Conservation (phyloP, 2,888 invertebrate species). For the Leptopilina syphax region DNA sequence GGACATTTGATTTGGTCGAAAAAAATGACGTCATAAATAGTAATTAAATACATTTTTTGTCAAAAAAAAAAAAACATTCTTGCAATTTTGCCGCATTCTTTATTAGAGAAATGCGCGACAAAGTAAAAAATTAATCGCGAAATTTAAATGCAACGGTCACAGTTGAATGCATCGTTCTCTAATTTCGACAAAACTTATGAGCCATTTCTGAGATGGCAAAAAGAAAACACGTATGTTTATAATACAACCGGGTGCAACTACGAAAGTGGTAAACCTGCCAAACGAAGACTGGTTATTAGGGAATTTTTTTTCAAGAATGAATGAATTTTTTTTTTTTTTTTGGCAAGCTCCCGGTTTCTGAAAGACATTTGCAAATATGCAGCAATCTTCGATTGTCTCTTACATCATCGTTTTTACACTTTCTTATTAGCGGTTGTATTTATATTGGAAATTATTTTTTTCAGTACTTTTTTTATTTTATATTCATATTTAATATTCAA, state of each 20-base stretch:
- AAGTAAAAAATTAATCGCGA: conserved; percentile 39
- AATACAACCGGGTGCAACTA: conserved; percentile 30
- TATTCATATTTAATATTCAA: no score
- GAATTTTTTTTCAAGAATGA: conserved; percentile 27
- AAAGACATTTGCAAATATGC: neutral
- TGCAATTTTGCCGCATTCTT: conserved; percentile 2
- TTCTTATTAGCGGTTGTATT: no score
- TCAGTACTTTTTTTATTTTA: no score
- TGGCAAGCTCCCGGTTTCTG: neutral
- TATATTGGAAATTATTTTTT: no score
- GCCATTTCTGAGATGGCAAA: conserved; percentile 7
- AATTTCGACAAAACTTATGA: conserved; percentile 34
- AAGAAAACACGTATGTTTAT: conserved; percentile 1
- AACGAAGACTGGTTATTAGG: neutral
- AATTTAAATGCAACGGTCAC: conserved; percentile 33
- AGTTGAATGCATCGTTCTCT: conserved; percentile 24
- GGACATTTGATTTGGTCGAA: neutral
- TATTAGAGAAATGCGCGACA: conserved; percentile 11
- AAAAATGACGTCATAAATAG: conserved; percentile 23
- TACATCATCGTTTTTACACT: conserved; percentile 12
- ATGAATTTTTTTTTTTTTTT: conserved; percentile 26
- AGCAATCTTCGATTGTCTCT: neutral
- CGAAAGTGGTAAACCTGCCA: conserved; percentile 21
- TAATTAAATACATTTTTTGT: conserved; percentile 11
- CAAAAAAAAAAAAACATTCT: neutral